A percentile compares a stretch with the other conserved stretches of the same genome.
These are phyloP conservation scores for Paratrypauchen microcephalus DNA, from an alignment of 2,797 vertebrate genomes.

Conservation along the genomic window DNA sequence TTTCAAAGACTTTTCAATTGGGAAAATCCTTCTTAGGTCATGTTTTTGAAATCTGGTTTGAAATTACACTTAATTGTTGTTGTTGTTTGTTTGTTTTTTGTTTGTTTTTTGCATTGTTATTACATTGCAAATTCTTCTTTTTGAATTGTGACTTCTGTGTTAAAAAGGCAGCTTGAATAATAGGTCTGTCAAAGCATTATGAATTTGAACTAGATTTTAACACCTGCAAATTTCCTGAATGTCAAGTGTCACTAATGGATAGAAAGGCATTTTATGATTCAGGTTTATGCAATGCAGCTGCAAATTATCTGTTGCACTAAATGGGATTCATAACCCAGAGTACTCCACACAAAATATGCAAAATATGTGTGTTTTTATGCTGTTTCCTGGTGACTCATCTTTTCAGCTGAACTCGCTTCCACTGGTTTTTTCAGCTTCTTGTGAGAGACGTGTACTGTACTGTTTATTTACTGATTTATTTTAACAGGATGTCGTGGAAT, in stretches of 20 bases:
- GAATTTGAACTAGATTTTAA: constrained; percentile 5
- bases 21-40: not conserved
- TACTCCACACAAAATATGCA: not conserved
- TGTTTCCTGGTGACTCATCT: constrained; percentile 20
- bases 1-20: not conserved
- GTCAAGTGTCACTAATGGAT: constrained; percentile 16
- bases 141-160: not conserved
- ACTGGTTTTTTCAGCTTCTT: constrained; percentile 37
- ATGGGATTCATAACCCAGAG: not conserved
- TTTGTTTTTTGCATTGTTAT: not conserved
- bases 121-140: constrained; percentile 18
- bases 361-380: not conserved
- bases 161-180: not conserved
- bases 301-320: constrained; percentile 20
- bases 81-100: not conserved
- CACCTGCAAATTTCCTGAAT: constrained; percentile 14
- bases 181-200: not conserved
- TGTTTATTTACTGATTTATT: not conserved
- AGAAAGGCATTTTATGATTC: constrained; percentile 23
- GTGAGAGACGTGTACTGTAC: constrained; percentile 26
- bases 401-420: constrained; percentile 40
- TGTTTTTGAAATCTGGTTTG: not conserved
- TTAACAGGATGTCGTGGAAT: constrained; percentile 32
- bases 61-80: not conserved
- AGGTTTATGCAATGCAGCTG: not conserved